Base-by-base conservation (phyloP, 2,888 invertebrate genomes). In the Muschampia plurimacula region DNA sequence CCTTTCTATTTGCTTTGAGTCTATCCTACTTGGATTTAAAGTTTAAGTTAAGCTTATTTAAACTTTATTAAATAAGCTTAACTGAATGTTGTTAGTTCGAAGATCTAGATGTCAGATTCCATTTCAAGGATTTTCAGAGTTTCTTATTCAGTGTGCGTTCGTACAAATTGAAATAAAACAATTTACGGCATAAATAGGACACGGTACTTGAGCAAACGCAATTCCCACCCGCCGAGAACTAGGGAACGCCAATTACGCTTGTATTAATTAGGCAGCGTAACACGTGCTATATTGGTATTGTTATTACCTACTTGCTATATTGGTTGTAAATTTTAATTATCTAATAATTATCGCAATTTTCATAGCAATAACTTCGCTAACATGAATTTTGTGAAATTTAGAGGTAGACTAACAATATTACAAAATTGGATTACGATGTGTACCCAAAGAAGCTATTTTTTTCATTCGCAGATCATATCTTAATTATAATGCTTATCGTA, bases 91-190 rank as follows among this genome's bases (percentile, higher is more conserved):
- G 32, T 10, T 2, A 13, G 22, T n/a, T 60, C 60, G 6, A 69
- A 39, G 8, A 63, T 8, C 9, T 59, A 32, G 12, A 49, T 68
- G 60, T 63, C 22, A 63, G 41, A 7, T 68, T 62, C 62, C 12
- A 62, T 69, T 52, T 13, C 9, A 28, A n/a, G 41, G 41, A 57
- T 44, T 46, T 8, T 57, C 12, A 41, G 39, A 39, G 46, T 15
- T 65, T 59, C 46, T 65, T 12, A 44, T 60, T 71, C 60, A 12
- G 55, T 2, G n/a, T 57, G 39, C 66, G 60, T 28, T 65, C 36
- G 60, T 39, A 60, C 60, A 72, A 72, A 60, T 72, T 52, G 66
- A 72, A 66, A 67, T 71, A 67, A 65, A 44, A 67, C 66, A 71
- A 71, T 66, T 71, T 13, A 49, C n/a, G 62, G 39, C 12, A 68